A percentile compares a stretch with the other conserved stretches of the same genome.
Evolutionary conservation across 2,113 vertebrate genomes (phyloP).

Genomic region (Antechinus stuartii): DNA sequence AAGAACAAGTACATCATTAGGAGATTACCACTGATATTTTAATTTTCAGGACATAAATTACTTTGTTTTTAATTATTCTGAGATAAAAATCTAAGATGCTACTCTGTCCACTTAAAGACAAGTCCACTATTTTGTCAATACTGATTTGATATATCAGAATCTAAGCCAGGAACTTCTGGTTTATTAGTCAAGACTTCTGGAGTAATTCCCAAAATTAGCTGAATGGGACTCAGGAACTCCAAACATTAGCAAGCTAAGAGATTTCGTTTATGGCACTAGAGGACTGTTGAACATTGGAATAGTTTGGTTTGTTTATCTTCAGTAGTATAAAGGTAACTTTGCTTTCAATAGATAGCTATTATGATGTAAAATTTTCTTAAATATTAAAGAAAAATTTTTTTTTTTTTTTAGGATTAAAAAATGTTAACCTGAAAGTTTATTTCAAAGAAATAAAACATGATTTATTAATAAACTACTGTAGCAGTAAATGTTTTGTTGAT

Average conservation of each 20-base stretch:
- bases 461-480: not conserved
- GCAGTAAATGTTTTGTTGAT: not conserved
- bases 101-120: not conserved
- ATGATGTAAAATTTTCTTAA: not conserved
- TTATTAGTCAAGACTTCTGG: not conserved
- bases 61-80: not conserved
- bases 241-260: not conserved
- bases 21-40: not conserved
- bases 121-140: not conserved
- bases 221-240: too few relatives aligned
- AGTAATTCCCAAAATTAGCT: not conserved
- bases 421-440: not conserved
- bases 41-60: not conserved
- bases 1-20: not conserved
- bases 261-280: not conserved
- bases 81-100: constrained; percentile 1
- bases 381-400: not conserved
- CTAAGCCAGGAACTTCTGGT: not conserved
- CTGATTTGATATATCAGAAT: not conserved
- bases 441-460: not conserved
- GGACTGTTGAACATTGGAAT: constrained; percentile 25
- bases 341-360: not conserved
- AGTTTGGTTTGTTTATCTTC: not conserved
- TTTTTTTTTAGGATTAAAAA: not conserved
- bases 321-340: not conserved